These are phyloP conservation scores for Sialis lutaria DNA, from an alignment of 2,888 invertebrate genomes.

Conservation along the genomic window DNA sequence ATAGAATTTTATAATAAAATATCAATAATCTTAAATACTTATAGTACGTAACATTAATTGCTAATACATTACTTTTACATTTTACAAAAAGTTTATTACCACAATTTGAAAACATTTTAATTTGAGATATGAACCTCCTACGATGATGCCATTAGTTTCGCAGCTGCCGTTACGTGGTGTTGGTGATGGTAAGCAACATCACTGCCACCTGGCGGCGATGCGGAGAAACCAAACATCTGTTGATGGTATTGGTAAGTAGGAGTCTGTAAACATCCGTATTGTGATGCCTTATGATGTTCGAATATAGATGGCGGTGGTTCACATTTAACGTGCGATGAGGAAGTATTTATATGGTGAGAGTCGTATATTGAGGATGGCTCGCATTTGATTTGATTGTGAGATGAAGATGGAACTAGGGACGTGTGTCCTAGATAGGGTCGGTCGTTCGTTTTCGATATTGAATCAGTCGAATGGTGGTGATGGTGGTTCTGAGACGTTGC, in stretches of 20 bases:
- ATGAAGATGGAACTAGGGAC: slow-evolving; percentile 30
- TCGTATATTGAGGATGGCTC: no score
- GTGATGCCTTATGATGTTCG: slow-evolving; percentile 9
- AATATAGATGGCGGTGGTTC: slow-evolving; percentile 1
- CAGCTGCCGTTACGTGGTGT: slow-evolving; percentile 69
- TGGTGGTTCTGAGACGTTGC: slow-evolving; percentile 9
- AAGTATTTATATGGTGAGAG: background rate
- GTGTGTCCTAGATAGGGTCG: slow-evolving; percentile 38
- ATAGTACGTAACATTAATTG: background rate
- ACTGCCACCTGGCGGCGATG: slow-evolving; percentile 16
- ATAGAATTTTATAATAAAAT: no score
- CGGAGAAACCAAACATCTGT: slow-evolving; percentile 36
- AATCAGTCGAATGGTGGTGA: slow-evolving; percentile 13
- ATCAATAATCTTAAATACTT: no score
- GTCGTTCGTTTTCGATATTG: slow-evolving; percentile 13
- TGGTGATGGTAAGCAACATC: slow-evolving; percentile 69
- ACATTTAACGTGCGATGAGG: slow-evolving; percentile 4
- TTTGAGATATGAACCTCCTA: slow-evolving; percentile 23
- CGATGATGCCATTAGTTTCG: slow-evolving; percentile 70
- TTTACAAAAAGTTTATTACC: background rate
- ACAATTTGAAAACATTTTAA: background rate
- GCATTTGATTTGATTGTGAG: slow-evolving; percentile 12
- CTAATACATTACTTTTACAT: background rate
- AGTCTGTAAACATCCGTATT: slow-evolving; percentile 23
- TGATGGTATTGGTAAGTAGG: slow-evolving; percentile 30